These are phyloP conservation scores for Danaus chrysippus DNA, from an alignment of 2,888 invertebrate species.

Conservation along the genomic window DNA sequence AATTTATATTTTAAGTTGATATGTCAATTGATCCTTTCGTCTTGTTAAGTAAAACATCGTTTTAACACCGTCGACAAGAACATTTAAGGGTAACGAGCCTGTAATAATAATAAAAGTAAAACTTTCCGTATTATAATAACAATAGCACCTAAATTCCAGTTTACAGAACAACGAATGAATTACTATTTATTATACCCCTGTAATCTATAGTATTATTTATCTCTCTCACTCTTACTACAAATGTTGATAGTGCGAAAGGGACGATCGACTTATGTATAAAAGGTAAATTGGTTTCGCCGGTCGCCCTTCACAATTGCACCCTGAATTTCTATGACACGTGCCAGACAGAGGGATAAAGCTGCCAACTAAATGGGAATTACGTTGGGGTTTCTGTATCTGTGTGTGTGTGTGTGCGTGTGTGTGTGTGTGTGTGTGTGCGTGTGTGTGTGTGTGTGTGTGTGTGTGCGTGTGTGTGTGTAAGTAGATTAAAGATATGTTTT, in stretches of 20 bases:
- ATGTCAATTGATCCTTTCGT: too few relatives aligned
- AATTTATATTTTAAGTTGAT: too few relatives aligned
- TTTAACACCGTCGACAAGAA: too few relatives aligned
- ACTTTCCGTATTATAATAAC: constrained; percentile 26
- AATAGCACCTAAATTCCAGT: constrained; percentile 25
- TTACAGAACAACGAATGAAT: constrained; percentile 27
- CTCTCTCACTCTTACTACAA: constrained; percentile 17
- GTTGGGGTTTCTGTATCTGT: constrained; percentile 32
- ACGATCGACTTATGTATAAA: constrained; percentile 43
- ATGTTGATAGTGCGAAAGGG: constrained; percentile 10
- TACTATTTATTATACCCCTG: constrained; percentile 26
- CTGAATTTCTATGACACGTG: constrained; percentile 63
- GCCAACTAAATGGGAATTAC: constrained; percentile 36
- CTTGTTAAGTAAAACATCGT: too few relatives aligned
- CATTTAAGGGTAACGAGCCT: neutral
- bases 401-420: neutral
- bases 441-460: constrained; percentile 27
- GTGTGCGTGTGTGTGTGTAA: too few relatives aligned
- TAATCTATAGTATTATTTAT: constrained; percentile 22
- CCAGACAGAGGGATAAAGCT: constrained; percentile 54
- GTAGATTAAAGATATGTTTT: constrained; percentile 16
- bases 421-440: too few relatives aligned
- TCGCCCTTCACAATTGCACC: constrained; percentile 55
- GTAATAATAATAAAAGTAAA: constrained; percentile 13
- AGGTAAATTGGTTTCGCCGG: constrained; percentile 61